These are phyloP conservation scores for Brachypteracias leptosomus DNA, from an alignment of 2,113 vertebrate genomes.

Conservation along the genomic window DNA sequence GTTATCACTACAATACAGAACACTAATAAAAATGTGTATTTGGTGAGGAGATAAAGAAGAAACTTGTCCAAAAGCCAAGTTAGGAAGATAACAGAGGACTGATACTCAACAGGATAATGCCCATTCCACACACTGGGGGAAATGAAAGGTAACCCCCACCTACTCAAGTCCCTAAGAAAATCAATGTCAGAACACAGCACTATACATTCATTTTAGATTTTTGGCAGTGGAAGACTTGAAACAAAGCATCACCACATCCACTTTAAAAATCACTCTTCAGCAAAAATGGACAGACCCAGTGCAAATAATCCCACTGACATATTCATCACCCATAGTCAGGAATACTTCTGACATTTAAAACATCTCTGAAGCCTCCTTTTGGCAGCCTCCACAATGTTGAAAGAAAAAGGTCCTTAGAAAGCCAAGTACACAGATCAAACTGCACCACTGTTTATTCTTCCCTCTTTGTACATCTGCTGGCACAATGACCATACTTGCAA, in stretches of 20 bases:
- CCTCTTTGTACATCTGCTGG: not conserved
- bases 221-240: not conserved
- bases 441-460: not conserved
- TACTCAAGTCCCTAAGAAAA: not conserved
- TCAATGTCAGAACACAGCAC: not conserved
- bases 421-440: not conserved
- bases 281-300: not conserved
- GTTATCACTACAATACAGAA: not conserved
- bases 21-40: not conserved
- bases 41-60: not conserved
- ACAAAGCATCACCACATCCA: not conserved
- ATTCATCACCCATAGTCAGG: not conserved
- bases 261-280: not conserved
- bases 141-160: not conserved
- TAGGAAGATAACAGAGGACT: not conserved
- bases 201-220: not conserved
- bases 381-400: not conserved
- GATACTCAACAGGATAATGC: not conserved
- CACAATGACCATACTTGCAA: not conserved
- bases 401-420: not conserved
- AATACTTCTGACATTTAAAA: not conserved
- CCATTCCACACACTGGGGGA: not conserved
- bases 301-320: not conserved
- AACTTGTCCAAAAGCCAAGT: not conserved
- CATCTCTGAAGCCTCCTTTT: not conserved